phyloP scores from a whole-genome alignment of 2,797 vertebrate genomes.

The Poecilia velifera region DNA sequence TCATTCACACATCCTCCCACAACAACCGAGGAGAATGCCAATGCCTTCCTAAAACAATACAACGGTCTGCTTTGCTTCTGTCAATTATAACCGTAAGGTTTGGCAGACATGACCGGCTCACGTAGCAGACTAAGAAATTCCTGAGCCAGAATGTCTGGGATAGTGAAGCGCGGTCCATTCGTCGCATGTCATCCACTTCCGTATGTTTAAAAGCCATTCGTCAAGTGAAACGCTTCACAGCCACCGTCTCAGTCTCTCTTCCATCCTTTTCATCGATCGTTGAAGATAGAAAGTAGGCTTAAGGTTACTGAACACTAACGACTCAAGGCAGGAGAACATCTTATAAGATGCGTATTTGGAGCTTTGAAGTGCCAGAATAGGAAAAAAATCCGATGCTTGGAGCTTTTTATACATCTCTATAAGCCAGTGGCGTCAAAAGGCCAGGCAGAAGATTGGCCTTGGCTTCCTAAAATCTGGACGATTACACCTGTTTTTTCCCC shows the following conservation, averaged over 20 bases:
- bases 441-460: slow-evolving; percentile 63
- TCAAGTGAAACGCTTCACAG: slow-evolving; percentile 43
- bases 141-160: slow-evolving; percentile 36
- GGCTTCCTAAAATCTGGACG: slow-evolving; percentile 48
- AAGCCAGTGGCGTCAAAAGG: slow-evolving; percentile 59
- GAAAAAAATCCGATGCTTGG: slow-evolving; percentile 50
- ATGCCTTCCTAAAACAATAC: slow-evolving; percentile 44
- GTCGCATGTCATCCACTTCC: slow-evolving; percentile 20
- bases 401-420: slow-evolving; percentile 63
- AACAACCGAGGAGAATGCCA: slow-evolving; percentile 59
- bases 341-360: slow-evolving; percentile 57
- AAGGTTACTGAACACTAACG: slow-evolving; percentile 50
- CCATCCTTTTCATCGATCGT: slow-evolving; percentile 35
- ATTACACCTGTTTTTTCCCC: slow-evolving; percentile 26
- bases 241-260: slow-evolving; percentile 18
- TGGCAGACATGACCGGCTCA: slow-evolving; percentile 28
- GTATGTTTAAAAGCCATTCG: slow-evolving; percentile 25
- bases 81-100: slow-evolving; percentile 20
- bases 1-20: slow-evolving; percentile 55
- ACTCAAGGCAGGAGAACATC: slow-evolving; percentile 47
- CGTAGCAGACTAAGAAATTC: slow-evolving; percentile 45
- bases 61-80: slow-evolving; percentile 21
- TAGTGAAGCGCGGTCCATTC: slow-evolving; percentile 24
- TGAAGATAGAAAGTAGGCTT: slow-evolving; percentile 48
- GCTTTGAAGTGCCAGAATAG: slow-evolving; percentile 70